phyloP scores from a whole-genome alignment of 2,797 vertebrate genomes.

The Cryptoprocta ferox region DNA sequence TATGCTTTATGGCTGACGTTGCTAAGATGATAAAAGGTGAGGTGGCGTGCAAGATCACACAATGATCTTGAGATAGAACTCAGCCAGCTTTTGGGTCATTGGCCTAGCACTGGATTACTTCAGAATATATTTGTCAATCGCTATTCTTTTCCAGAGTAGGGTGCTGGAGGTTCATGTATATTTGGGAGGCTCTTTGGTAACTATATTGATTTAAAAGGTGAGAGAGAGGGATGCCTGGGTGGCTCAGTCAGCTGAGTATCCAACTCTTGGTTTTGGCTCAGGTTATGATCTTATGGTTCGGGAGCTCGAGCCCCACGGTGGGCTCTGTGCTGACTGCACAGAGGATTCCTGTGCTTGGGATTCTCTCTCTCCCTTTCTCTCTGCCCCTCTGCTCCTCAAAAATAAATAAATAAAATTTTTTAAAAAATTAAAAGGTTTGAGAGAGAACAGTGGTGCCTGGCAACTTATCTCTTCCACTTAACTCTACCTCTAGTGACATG shows the following conservation, averaged over 20 bases:
- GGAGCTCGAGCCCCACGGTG: too few species aligned
- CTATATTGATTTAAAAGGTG: neutral
- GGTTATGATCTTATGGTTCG: too few species aligned
- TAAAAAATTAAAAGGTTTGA: neutral
- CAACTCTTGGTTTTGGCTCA: too few species aligned
- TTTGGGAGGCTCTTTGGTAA: neutral
- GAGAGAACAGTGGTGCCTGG: neutral
- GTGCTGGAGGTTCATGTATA: neutral
- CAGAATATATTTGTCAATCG: neutral
- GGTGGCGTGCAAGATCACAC: neutral
- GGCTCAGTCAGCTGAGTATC: too few species aligned
- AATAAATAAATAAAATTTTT: too few species aligned
- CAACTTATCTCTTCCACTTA: slow-evolving; percentile 40
- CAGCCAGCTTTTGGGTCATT: slow-evolving; percentile 14
- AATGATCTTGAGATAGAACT: slow-evolving; percentile 11
- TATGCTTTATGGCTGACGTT: slow-evolving; percentile 27
- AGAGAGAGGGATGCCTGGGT: too few species aligned
- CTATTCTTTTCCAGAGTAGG: slow-evolving; percentile 23
- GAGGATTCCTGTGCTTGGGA: too few species aligned
- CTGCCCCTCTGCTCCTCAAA: too few species aligned
- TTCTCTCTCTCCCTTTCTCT: too few species aligned
- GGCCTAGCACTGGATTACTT: neutral
- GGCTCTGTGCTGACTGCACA: too few species aligned
- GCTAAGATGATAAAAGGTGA: slow-evolving; percentile 23
- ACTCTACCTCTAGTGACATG: neutral